Conservation (phyloP, 2,113 vertebrate species). For the Neolamprologus caudopunctatus region DNA sequence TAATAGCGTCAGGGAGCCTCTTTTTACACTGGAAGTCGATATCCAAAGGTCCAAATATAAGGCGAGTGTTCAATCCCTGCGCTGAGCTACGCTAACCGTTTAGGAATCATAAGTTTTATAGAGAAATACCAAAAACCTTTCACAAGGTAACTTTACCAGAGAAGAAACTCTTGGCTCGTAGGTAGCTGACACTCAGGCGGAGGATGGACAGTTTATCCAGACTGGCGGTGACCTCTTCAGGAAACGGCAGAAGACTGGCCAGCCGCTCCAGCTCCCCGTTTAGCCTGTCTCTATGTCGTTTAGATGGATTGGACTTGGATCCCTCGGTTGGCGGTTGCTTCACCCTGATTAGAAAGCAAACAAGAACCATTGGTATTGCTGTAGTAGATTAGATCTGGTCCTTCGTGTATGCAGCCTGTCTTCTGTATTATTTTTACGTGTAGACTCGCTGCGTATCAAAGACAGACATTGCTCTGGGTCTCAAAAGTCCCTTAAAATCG, state of each 20-base stretch:
- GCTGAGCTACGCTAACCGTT: neutral
- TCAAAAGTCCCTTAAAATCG: neutral
- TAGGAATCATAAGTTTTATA: neutral
- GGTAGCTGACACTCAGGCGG: conserved; percentile 74
- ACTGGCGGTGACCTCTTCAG: conserved; percentile 64
- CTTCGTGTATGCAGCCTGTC: neutral
- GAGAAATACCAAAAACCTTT: neutral
- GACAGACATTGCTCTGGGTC: neutral
- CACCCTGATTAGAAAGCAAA: neutral
- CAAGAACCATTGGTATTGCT: neutral
- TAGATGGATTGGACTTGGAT: conserved; percentile 77
- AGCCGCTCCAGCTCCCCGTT: conserved; percentile 76
- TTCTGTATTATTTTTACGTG: neutral
- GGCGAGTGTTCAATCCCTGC: neutral
- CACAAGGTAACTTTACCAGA: conserved; percentile 39
- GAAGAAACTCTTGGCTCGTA: conserved; percentile 77
- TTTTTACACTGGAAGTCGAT: neutral
- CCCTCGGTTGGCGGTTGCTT: conserved; percentile 54
- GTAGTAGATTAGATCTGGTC: neutral
- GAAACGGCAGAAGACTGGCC: conserved; percentile 73
- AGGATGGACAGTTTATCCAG: conserved; percentile 80
- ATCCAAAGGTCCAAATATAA: neutral
- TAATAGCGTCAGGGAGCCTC: neutral
- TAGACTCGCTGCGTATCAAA: neutral
- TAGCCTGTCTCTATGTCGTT: conserved; percentile 74